phyloP scores from a whole-genome alignment of 2,113 vertebrate genomes.

The Oncorhynchus masou region DNA sequence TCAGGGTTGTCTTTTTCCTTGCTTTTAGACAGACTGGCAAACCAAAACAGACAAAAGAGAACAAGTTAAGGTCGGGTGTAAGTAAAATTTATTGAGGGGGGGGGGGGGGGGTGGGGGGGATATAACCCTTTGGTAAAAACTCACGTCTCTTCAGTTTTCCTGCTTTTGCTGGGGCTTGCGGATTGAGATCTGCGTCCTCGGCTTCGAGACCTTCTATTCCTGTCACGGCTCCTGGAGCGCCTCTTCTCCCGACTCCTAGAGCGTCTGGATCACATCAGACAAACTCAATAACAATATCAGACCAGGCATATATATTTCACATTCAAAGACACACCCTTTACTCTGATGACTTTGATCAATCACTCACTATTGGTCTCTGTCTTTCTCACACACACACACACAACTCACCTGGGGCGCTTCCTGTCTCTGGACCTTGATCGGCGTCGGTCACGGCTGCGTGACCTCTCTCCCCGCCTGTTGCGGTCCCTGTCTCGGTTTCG shows the following conservation, averaged over 20 bases:
- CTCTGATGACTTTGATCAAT: background rate
- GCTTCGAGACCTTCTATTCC: slow-evolving; percentile 83
- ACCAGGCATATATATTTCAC: background rate
- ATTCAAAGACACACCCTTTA: background rate
- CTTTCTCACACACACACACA: background rate
- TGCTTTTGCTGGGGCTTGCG: slow-evolving; percentile 83
- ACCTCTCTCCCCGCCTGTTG: slow-evolving; percentile 77
- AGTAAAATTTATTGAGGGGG: too few relatives aligned
- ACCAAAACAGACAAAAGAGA: slow-evolving; percentile 10
- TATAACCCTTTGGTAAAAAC: background rate
- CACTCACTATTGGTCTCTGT: background rate
- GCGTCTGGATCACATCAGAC: background rate
- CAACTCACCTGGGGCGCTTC: slow-evolving; percentile 82
- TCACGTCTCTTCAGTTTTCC: slow-evolving; percentile 86
- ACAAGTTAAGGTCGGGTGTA: too few relatives aligned
- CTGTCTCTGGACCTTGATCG: slow-evolving; percentile 91
- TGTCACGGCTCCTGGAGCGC: slow-evolving; percentile 84
- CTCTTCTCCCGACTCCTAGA: slow-evolving; percentile 82
- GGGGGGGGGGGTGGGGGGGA: too few relatives aligned
- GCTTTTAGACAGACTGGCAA: slow-evolving; percentile 76
- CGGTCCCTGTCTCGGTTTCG: slow-evolving; percentile 77
- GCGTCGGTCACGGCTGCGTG: slow-evolving; percentile 89
- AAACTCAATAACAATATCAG: background rate
- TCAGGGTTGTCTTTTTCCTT: slow-evolving; percentile 89
- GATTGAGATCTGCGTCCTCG: slow-evolving; percentile 84